Base-by-base conservation (phyloP, 1,140 invertebrate genomes). In the Pissodes strobi region DNA sequence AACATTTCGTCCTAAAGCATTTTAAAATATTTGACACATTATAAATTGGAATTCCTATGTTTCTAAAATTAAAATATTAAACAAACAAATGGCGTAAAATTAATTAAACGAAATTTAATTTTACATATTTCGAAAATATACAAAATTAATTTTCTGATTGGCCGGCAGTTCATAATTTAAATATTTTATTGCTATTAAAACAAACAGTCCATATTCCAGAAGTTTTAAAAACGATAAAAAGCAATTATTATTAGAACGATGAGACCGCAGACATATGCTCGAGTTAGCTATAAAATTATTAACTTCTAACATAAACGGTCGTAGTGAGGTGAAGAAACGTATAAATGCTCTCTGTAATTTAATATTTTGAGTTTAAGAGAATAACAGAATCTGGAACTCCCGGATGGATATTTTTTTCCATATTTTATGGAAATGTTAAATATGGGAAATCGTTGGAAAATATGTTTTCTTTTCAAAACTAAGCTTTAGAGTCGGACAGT, bases 151-250 rank as follows among this genome's bases (percentile, higher is more conserved):
- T 17, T 17, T 39, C 9, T 27, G 52, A 63, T 63, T 63, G 60
- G 60, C 22, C 25, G 60, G 5, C 38, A 55, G 62, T 56, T 58
- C 62, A 58, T 64, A 64, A 57, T 56, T 58, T 64, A 56, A 58
- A 64, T 64, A 51, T 56, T 64, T 64, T 64, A 64, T 64, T 49
- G 62, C 62, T 49, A 53, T 64, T 64, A 56, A 64, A 64, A 64
- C 62, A 64, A 64, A 64, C 62, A 64, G 13, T 25, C 23, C 23
- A 43, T 60, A 49, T 38, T 63, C 49, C 60, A 56, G 62, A 58
- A 64, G 62, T 64, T 64, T 57, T 57, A 6, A 52, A 64, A 64
- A 57, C 62, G 41, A 58, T 64, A 64, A 64, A 64, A 64, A 64
- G 52, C 48, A 64, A 64, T 57, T 64, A 64, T 64, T 57, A 64